phyloP scores from a whole-genome alignment of 2,113 vertebrate genomes.

The Xyrauchen texanus region DNA sequence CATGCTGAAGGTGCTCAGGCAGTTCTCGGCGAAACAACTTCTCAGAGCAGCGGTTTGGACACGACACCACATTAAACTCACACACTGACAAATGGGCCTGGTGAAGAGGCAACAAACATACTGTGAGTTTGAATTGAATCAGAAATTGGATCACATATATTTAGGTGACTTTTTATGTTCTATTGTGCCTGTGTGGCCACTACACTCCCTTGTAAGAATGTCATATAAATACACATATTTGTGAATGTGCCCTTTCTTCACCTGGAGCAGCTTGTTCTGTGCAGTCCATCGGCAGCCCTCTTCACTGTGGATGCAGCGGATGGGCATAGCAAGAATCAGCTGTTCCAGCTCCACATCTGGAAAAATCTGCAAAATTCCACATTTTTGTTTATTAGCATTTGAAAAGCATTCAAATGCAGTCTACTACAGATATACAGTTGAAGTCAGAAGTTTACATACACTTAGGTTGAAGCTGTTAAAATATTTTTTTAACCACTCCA shows the following conservation, averaged over 20 bases:
- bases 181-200: too few relatives aligned
- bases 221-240: neutral
- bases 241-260: conserved; percentile 47
- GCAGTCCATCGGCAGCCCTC: conserved; percentile 96
- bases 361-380: conserved; percentile 78
- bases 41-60: conserved; percentile 90
- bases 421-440: too few relatives aligned
- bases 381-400: neutral
- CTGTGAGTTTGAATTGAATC: neutral
- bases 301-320: conserved; percentile 97
- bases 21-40: conserved; percentile 92
- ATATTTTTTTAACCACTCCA: too few relatives aligned
- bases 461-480: too few relatives aligned
- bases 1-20: conserved; percentile 91
- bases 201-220: too few relatives aligned
- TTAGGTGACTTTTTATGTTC: neutral
- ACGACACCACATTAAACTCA: conserved; percentile 93
- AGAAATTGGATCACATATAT: neutral
- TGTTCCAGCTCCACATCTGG: conserved; percentile 84
- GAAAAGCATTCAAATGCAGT: too few relatives aligned
- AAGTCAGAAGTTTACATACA: too few relatives aligned
- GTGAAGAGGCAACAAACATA: neutral
- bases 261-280: conserved; percentile 93
- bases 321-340: conserved; percentile 78
- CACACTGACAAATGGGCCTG: conserved; percentile 90